A percentile compares a stretch with the other conserved stretches of the same genome.
These are phyloP conservation scores for Tetramorium parvispinum DNA, from an alignment of 1,140 invertebrate genomes.

Conservation along the genomic window DNA sequence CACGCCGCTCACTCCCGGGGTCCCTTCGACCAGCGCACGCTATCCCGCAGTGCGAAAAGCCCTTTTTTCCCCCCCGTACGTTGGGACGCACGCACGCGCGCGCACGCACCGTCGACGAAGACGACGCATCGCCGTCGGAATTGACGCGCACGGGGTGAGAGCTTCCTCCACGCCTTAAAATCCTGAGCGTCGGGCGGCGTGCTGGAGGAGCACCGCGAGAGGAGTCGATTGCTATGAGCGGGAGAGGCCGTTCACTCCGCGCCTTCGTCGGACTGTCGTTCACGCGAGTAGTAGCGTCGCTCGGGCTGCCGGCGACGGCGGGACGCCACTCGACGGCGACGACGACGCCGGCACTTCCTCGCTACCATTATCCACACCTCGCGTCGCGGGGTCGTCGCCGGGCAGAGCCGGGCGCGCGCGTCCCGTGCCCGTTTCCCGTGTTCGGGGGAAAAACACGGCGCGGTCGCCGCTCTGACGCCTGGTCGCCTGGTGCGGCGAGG, in stretches of 20 bases:
- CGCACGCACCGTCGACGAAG: slow-evolving; percentile 55
- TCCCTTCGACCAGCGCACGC: slow-evolving; percentile 39
- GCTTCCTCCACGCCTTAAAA: slow-evolving; percentile 34
- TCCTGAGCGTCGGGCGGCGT: slow-evolving; percentile 7
- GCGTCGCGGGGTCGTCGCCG: background rate
- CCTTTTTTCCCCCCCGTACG: slow-evolving; percentile 18
- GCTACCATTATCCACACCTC: slow-evolving; percentile 62
- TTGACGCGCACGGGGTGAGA: slow-evolving; percentile 32
- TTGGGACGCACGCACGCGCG: slow-evolving; percentile 49
- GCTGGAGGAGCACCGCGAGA: too few species aligned
- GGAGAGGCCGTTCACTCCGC: slow-evolving; percentile 67
- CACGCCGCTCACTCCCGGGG: slow-evolving; percentile 12
- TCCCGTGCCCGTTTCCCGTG: background rate
- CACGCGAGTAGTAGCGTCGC: slow-evolving; percentile 58
- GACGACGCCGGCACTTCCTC: slow-evolving; percentile 70
- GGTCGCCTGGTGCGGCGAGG: slow-evolving; percentile 16
- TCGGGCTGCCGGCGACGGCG: slow-evolving; percentile 62
- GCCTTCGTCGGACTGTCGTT: slow-evolving; percentile 58
- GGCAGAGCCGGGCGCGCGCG: slow-evolving; percentile 43
- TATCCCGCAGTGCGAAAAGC: slow-evolving; percentile 45
- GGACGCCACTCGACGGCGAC: slow-evolving; percentile 67
- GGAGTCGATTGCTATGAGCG: slow-evolving; percentile 2
- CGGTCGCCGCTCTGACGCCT: background rate
- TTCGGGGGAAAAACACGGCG: slow-evolving; percentile 11
- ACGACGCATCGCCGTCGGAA: slow-evolving; percentile 26